Evolutionary conservation across 2,113 vertebrate genomes (phyloP).

Genomic region (Carettochelys insculpta): DNA sequence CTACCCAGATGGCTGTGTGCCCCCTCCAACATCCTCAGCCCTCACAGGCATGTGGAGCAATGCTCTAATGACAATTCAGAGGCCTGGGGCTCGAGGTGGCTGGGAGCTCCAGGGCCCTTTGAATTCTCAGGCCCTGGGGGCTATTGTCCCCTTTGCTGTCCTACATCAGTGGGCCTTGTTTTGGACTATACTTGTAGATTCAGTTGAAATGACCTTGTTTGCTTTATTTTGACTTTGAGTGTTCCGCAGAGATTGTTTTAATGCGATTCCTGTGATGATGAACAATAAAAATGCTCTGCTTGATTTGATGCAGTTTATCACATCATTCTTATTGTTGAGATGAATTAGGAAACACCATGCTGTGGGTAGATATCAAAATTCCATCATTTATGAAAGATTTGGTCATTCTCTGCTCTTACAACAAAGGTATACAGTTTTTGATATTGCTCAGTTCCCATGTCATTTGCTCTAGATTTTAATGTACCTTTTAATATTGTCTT

Average conservation of each 20-base stretch:
- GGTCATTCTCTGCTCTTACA: neutral
- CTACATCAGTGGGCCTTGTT: no score
- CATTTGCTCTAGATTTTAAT: neutral
- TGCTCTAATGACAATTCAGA: no score
- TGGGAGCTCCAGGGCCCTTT: no score
- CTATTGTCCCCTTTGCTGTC: no score
- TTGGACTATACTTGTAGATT: fast-evolving
- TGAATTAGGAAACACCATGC: neutral
- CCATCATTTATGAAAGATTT: neutral
- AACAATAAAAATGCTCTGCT: neutral
- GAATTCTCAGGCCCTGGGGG: no score
- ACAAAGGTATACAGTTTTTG: neutral
- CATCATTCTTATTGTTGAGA: neutral
- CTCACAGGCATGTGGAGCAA: no score
- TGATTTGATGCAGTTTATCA: neutral
- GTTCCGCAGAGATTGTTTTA: neutral
- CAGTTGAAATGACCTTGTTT: neutral
- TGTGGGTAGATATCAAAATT: neutral
- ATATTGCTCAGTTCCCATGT: neutral
- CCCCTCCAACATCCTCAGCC: no score
- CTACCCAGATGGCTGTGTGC: no score
- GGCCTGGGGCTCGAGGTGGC: no score
- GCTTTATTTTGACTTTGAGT: neutral
- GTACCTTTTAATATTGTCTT: neutral
- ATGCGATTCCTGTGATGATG: neutral